A percentile compares a stretch with the other conserved stretches of the same genome.
These are phyloP conservation scores for Gephyroberyx darwinii DNA, from an alignment of 2,797 vertebrate species.

Conservation along the genomic window DNA sequence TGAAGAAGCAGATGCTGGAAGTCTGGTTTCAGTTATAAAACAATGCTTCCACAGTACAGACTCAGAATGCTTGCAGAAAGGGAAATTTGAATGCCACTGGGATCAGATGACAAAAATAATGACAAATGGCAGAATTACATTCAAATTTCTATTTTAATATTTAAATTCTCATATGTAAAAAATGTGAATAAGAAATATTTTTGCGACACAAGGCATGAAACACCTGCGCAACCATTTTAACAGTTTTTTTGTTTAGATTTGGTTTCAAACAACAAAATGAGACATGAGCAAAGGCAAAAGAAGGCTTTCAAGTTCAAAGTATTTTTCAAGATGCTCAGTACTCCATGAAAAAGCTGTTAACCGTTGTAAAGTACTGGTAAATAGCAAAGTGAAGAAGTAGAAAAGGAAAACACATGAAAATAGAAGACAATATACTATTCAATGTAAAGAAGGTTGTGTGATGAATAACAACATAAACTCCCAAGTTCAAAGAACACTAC, in stretches of 20 bases:
- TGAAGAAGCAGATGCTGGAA: too few relatives aligned
- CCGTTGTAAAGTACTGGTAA: neutral
- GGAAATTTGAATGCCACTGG: too few relatives aligned
- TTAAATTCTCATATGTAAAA: constrained; percentile 28
- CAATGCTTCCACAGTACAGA: too few relatives aligned
- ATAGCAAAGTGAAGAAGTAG: neutral
- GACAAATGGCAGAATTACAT: neutral
- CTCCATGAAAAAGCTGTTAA: constrained; percentile 7
- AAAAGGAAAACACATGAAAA: neutral
- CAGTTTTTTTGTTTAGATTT: constrained; percentile 27
- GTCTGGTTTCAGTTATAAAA: too few relatives aligned
- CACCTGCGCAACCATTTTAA: too few relatives aligned
- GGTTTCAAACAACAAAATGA: constrained; percentile 28
- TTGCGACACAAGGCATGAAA: constrained; percentile 36
- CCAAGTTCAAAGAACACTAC: too few relatives aligned
- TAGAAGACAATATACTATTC: too few relatives aligned
- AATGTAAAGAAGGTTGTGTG: too few relatives aligned
- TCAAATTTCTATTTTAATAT: constrained; percentile 44
- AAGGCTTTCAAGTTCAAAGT: constrained; percentile 12
- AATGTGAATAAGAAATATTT: constrained; percentile 26
- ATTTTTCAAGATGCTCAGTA: neutral
- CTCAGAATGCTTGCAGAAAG: too few relatives aligned
- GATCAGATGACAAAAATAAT: neutral
- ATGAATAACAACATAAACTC: too few relatives aligned
- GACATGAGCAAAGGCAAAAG: constrained; percentile 16